Conservation (phyloP, 2,113 vertebrate species). For the Cinclus mexicanus region DNA sequence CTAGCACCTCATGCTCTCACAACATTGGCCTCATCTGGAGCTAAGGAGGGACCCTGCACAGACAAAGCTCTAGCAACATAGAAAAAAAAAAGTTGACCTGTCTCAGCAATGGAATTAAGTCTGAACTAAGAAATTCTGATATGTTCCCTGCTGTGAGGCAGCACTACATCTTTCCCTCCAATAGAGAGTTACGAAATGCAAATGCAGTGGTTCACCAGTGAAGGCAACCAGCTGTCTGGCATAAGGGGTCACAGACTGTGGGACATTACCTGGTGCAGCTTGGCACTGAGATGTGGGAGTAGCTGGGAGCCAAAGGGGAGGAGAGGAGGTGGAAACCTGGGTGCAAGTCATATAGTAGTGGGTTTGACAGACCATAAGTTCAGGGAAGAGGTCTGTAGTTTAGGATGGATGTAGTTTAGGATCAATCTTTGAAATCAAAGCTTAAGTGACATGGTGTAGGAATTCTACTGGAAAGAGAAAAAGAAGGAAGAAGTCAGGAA, state of each 20-base stretch:
- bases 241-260: neutral
- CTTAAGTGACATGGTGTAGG: neutral
- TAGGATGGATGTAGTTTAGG: neutral
- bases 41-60: neutral
- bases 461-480: neutral
- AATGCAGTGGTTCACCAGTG: neutral
- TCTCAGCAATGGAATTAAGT: neutral
- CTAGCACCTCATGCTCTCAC: neutral
- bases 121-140: neutral
- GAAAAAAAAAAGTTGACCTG: neutral
- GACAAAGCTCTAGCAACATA: neutral
- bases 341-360: neutral
- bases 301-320: neutral
- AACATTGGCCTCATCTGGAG: neutral
- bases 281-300: neutral
- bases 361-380: neutral
- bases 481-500: neutral
- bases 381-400: neutral
- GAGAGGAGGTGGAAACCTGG: neutral
- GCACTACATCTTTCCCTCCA: neutral
- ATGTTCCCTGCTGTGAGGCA: neutral
- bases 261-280: accelerated
- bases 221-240: neutral
- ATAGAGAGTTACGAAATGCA: neutral
- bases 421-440: neutral